A percentile compares a stretch with the other conserved stretches of the same genome.
Conservation (phyloP, 2,113 vertebrate genomes). For the Atrichornis clamosus region DNA sequence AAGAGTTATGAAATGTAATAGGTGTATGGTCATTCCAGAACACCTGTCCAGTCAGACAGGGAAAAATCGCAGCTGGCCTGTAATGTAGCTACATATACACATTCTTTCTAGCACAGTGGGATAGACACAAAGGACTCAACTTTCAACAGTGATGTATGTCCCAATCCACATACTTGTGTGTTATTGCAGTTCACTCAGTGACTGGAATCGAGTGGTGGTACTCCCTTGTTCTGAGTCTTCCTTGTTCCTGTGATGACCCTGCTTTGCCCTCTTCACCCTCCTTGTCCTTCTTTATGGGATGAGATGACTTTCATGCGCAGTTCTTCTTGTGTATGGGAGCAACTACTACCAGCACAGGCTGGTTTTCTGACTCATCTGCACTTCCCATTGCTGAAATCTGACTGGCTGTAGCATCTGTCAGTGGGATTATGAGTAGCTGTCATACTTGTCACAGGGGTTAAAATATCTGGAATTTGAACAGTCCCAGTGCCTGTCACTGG, state of each 20-base stretch:
- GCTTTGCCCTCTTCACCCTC: neutral
- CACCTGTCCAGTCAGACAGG: neutral
- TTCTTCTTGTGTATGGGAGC: rapidly evolving
- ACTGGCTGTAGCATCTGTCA: neutral
- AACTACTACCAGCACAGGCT: neutral
- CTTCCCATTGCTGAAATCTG: neutral
- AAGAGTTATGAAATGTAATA: neutral
- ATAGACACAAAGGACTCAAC: neutral
- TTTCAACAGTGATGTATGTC: neutral
- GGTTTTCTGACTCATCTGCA: neutral
- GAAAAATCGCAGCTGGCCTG: neutral
- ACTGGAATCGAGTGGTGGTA: neutral
- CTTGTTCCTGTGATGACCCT: neutral
- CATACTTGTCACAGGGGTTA: neutral
- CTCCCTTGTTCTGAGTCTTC: neutral
- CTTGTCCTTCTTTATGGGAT: neutral
- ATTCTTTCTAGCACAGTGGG: neutral
- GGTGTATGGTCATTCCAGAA: neutral
- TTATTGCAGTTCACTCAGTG: neutral
- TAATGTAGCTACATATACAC: neutral
- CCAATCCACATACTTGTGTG: neutral
- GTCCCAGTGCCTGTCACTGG: neutral
- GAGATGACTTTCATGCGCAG: neutral
- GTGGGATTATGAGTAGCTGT: neutral
- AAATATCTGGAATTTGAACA: neutral